Evolutionary conservation across 2,888 invertebrate species (phyloP), one percentile per base, ranked within the genome.

Genomic region (Phyto melanocephala): DNA sequence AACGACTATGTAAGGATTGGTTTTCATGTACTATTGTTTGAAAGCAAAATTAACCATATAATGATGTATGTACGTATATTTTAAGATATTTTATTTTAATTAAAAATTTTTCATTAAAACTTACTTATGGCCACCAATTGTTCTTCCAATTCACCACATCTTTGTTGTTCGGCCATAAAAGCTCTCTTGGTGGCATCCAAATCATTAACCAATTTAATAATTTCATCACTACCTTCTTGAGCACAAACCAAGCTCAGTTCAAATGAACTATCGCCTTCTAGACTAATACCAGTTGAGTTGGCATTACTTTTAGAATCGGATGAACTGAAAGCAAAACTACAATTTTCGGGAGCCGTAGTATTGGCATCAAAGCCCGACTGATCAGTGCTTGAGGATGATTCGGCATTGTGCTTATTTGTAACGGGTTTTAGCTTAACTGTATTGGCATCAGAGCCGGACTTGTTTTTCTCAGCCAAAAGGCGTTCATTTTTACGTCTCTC

Each of bases 71-170:
- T n/a, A n/a, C n/a, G n/a, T n/a, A n/a, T n/a, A n/a, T n/a, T n/a
- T n/a, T n/a, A n/a, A n/a, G n/a, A 20, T 20, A 47, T n/a, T 11
- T 42, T 2, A 33, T 40, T 1, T 56, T 10, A 47, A 33, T 28
- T 15, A 28, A 15, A 28, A 15, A n/a, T 15, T 13, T 11, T 17
- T 28, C 2, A 35, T 17, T 20, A 22, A 45, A 6, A 87, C 87
- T 87, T 86, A 90, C 90, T 91, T 81, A 91, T 90, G 84, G 94
- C 93, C 33, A 94, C 93, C 78, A 96, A 90, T 89, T 96, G 96
- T 87, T 96, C 96, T 86, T 95, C 95, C 63, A 96, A 92, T 89
- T 96, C 96, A 0, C 93, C 92, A 24, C 95, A 94, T 85, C 94
- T 93, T 86, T 95, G 93, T 86, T 95, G 95, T 88, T 96, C 96